phyloP scores from a whole-genome alignment of 2,113 vertebrate genomes.

The Brachyhypopomus gauderio region DNA sequence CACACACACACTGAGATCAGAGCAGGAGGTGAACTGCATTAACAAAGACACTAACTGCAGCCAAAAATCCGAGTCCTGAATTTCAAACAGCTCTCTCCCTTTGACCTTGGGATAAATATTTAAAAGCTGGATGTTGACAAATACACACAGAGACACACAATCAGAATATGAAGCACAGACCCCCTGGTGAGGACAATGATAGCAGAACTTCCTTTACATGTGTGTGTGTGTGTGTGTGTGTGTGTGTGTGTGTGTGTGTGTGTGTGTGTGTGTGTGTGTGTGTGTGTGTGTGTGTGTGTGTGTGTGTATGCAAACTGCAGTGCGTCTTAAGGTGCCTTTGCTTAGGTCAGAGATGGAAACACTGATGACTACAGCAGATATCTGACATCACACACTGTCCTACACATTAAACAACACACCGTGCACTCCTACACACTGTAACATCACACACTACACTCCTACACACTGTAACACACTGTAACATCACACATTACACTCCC shows the following conservation, averaged over 20 bases:
- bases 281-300: background rate
- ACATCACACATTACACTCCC: no score
- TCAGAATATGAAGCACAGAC: background rate
- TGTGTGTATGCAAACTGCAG: background rate
- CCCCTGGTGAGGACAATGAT: no score
- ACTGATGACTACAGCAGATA: no score
- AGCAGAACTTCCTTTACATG: background rate
- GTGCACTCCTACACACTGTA: no score
- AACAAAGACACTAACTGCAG: constrained; percentile 62
- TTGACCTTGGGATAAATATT: constrained; percentile 80
- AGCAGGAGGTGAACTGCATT: constrained; percentile 53
- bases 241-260: background rate
- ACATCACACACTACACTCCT: no score
- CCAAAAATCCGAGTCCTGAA: constrained; percentile 59
- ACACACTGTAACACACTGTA: no score
- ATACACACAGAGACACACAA: constrained; percentile 22
- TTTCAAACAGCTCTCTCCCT: constrained; percentile 73
- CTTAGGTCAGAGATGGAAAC: no score
- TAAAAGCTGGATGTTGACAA: constrained; percentile 63
- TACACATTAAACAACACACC: no score
- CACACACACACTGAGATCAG: constrained; percentile 35
- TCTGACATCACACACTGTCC: no score
- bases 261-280: background rate
- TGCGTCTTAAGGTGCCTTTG: no score
- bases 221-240: background rate